Base-by-base conservation (phyloP, 2,888 invertebrate genomes). In the Sminthurinus aureus region DNA sequence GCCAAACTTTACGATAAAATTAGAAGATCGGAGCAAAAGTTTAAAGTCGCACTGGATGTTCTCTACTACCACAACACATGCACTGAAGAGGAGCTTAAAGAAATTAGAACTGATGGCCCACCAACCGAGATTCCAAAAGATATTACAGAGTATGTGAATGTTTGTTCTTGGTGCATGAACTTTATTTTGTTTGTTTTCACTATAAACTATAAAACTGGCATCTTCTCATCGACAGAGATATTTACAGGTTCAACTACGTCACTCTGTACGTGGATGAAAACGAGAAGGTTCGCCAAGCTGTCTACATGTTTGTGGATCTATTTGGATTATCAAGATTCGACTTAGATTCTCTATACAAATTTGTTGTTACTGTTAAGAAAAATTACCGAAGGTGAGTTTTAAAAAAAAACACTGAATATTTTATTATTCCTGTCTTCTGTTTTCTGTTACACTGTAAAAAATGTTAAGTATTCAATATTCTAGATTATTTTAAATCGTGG, bases 1-100 rank as follows among this genome's bases (percentile, higher is more conserved):
- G 96, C 96, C 13, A 95, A 95, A 90, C 91, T 96, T 0, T 96
- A 96, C 89, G 95, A 96, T 89, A 94, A 95, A 90, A 96, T 96
- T 22, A 92, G 93, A 85, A 92, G 94, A 79, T 95, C 95, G 0
- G 96, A 96, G 89, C 96, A 96, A 89, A 96, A 95, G 89, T 95
- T 95, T 90, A 91, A 92, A 89, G 94, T 96, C 1, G 95, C 96
- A 0, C 90, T 96, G 73, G 96, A 96, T 90, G 95, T 96, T 0
- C 90, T 96, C 24, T 83, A 83, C 52, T 88, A 88, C 78, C 96
- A 96, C 90, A 95, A 95, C 89, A 94, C 94, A 2, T 95, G 95
- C 89, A 92, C 92, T 9, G 94, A 95, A 83, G 93, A 93, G 79
- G 96, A 96, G 89, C 93, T 94, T 66, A 86, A 88, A 24, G 22